Evolutionary conservation across 2,113 vertebrate genomes (phyloP).

Genomic region (Neogobius melanostomus): DNA sequence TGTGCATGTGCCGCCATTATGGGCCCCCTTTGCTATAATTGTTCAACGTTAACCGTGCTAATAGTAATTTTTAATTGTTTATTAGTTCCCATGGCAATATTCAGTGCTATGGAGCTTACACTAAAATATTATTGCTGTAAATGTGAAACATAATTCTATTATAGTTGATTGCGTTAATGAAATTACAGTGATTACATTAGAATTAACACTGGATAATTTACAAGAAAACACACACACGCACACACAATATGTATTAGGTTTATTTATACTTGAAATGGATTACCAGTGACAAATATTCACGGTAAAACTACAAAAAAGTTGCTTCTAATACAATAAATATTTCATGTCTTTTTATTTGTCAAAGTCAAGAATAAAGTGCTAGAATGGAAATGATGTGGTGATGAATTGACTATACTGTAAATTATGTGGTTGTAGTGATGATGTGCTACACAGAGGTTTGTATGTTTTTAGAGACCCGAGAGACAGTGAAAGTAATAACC

Average conservation of each 20-base stretch:
- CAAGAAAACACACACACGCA: conserved; percentile 35
- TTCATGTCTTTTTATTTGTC: too few species aligned
- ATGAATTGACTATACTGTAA: too few species aligned
- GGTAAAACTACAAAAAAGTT: background rate
- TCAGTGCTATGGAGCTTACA: conserved; percentile 29
- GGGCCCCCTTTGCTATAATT: conserved; percentile 33
- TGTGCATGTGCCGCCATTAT: conserved; percentile 3
- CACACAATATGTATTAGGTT: conserved; percentile 14
- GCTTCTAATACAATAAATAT: background rate
- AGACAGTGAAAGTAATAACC: too few species aligned
- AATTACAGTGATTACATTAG: conserved; percentile 40
- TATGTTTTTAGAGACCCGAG: too few species aligned
- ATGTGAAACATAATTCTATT: conserved; percentile 43
- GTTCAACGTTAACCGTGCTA: conserved; percentile 22
- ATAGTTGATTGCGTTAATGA: conserved; percentile 50
- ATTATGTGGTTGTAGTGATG: too few species aligned
- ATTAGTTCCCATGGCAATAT: conserved; percentile 35
- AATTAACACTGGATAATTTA: conserved; percentile 36
- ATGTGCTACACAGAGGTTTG: too few species aligned
- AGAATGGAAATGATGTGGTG: too few species aligned
- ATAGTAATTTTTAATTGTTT: conserved; percentile 24
- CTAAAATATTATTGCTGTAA: conserved; percentile 45
- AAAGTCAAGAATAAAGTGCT: too few species aligned
- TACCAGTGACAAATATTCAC: background rate
- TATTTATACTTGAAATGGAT: conserved; percentile 35